A percentile compares a stretch with the other conserved stretches of the same genome.
Conservation (phyloP, 1,140 invertebrate species). For the Pseudoatta argentina region DNA sequence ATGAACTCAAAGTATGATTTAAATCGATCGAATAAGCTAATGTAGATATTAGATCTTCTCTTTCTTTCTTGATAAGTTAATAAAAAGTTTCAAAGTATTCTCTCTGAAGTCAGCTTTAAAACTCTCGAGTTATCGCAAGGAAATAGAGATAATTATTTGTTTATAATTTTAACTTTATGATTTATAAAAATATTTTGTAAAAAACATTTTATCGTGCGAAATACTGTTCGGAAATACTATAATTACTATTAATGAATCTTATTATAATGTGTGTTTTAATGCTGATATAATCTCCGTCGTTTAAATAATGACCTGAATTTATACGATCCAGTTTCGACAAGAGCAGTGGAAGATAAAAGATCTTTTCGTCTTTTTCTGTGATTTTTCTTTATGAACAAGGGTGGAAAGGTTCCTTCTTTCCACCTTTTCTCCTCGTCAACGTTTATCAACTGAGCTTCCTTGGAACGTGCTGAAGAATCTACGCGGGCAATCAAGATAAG, state of each 20-base stretch:
- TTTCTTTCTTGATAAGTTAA: neutral
- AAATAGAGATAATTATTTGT: neutral
- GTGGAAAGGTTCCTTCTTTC: neutral
- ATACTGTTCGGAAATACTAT: neutral
- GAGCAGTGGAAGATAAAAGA: neutral
- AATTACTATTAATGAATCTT: neutral
- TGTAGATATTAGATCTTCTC: neutral
- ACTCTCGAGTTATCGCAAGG: neutral
- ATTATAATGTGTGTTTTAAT: neutral
- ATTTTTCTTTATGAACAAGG: constrained; percentile 27
- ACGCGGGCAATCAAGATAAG: constrained; percentile 65
- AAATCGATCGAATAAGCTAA: constrained; percentile 62
- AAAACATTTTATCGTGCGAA: neutral
- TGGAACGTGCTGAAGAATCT: constrained; percentile 65
- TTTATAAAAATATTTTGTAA: neutral
- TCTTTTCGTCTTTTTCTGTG: constrained; percentile 16
- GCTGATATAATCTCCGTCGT: constrained; percentile 2
- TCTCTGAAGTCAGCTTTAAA: neutral
- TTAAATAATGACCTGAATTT: constrained; percentile 5
- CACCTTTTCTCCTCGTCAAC: constrained; percentile 39
- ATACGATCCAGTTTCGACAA: constrained; percentile 2
- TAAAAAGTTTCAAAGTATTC: neutral
- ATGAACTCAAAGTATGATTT: constrained; percentile 70
- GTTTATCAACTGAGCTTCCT: constrained; percentile 28
- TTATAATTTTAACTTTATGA: neutral